Evolutionary conservation across 2,113 vertebrate genomes (phyloP).

Genomic region (Dromaius novaehollandiae): DNA sequence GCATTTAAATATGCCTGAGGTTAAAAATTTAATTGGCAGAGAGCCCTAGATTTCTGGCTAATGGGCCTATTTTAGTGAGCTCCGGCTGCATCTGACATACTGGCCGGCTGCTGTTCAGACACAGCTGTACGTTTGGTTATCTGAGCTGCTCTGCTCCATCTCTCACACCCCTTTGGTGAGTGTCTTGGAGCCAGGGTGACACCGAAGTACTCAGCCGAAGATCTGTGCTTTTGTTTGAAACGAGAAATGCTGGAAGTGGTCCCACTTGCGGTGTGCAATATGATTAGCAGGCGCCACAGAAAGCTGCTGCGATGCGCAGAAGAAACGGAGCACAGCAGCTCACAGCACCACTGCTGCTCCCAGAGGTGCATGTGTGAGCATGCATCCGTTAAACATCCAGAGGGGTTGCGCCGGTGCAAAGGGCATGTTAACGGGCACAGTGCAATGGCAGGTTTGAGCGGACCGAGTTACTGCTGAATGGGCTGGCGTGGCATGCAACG

Average conservation of each 20-base stretch:
- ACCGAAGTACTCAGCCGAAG: neutral
- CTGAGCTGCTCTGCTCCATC: neutral
- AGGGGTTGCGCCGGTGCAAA: neutral
- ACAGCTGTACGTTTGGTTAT: neutral
- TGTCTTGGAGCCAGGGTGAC: fast-evolving
- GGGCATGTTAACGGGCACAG: neutral
- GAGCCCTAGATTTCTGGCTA: neutral
- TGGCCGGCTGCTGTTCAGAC: neutral
- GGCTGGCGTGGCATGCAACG: neutral
- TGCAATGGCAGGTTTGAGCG: neutral
- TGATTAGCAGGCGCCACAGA: fast-evolving
- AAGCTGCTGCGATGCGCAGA: neutral
- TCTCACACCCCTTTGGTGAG: neutral
- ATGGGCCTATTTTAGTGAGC: neutral
- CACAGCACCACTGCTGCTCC: neutral
- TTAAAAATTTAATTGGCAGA: slow-evolving; percentile 32
- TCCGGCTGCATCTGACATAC: neutral
- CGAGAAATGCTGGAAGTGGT: neutral
- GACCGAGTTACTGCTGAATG: neutral
- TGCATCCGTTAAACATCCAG: neutral
- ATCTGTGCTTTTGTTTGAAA: neutral
- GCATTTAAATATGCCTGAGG: neutral
- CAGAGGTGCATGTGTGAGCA: fast-evolving
- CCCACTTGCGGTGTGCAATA: neutral
- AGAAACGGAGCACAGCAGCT: fast-evolving